These are phyloP conservation scores for Drosophila repleta DNA, from an alignment of 1,140 invertebrate species.

Conservation along the genomic window DNA sequence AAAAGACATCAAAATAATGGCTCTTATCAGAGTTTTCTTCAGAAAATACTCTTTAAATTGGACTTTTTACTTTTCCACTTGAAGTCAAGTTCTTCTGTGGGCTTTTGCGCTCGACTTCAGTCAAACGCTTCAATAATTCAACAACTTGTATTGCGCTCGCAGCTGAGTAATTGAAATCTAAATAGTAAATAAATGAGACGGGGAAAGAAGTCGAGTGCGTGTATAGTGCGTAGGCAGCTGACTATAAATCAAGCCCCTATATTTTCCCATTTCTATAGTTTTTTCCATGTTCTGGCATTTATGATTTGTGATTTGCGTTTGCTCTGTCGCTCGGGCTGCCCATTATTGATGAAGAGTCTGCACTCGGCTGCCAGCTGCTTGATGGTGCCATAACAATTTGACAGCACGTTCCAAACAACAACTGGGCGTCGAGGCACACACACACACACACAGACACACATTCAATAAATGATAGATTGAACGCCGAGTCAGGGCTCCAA, in stretches of 20 bases:
- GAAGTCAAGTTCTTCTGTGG: slow-evolving; percentile 5
- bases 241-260: slow-evolving; percentile 6
- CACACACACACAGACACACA: no score
- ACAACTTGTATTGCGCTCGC: slow-evolving; percentile 21
- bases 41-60: slow-evolving; percentile 4
- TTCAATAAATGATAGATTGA: slow-evolving; percentile 29
- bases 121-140: slow-evolving; percentile 76
- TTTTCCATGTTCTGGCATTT: slow-evolving; percentile 9
- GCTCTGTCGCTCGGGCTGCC: slow-evolving; percentile 17
- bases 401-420: slow-evolving; percentile 31
- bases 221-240: no score
- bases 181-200: slow-evolving; percentile 73
- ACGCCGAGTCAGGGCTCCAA: slow-evolving; percentile 7
- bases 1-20: slow-evolving; percentile 3
- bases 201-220: slow-evolving; percentile 3
- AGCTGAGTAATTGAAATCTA: slow-evolving; percentile 73
- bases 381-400: slow-evolving; percentile 25
- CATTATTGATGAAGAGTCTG: slow-evolving; percentile 28
- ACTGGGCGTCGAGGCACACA: not conserved
- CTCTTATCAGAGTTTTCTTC: not conserved
- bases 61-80: not conserved
- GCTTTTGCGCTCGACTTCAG: slow-evolving; percentile 64
- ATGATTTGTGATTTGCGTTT: slow-evolving; percentile 54
- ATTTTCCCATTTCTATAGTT: not conserved
- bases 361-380: slow-evolving; percentile 4